A percentile compares a stretch with the other conserved stretches of the same genome.
phyloP scores from a whole-genome alignment of 2,113 vertebrate species.

The Notothenia rossii region DNA sequence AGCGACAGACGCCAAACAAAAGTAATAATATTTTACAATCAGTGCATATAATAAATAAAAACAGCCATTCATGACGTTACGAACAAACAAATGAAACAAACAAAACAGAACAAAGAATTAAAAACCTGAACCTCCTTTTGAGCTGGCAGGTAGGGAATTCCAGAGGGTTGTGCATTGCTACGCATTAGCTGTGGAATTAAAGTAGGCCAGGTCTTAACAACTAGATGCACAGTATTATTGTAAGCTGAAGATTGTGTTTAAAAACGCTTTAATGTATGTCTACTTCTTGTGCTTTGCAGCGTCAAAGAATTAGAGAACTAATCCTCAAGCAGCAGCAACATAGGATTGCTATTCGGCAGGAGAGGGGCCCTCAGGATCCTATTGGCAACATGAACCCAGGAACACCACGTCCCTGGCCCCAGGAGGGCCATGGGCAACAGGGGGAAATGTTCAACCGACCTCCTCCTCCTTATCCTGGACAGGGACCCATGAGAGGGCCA shows the following conservation, averaged over 20 bases:
- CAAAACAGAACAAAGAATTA: neutral
- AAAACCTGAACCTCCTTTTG: neutral
- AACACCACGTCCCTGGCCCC: constrained; percentile 90
- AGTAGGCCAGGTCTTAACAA: neutral
- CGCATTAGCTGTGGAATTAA: neutral
- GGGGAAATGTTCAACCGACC: constrained; percentile 90
- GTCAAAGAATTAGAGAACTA: constrained; percentile 94
- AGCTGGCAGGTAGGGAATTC: neutral
- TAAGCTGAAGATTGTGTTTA: neutral
- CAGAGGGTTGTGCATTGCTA: neutral
- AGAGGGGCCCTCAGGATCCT: constrained; percentile 88
- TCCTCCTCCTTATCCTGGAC: constrained; percentile 96
- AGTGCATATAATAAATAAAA: neutral
- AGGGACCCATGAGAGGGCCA: constrained; percentile 87
- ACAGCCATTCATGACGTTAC: neutral
- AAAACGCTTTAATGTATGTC: constrained; percentile 6
- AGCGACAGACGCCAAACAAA: neutral
- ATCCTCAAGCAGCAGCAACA: constrained; percentile 96
- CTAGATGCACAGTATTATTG: neutral
- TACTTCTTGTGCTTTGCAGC: constrained; percentile 79
- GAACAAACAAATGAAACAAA: neutral
- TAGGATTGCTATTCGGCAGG: constrained; percentile 91
- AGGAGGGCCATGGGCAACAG: constrained; percentile 86
- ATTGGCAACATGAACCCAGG: constrained; percentile 74
- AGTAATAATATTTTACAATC: neutral